Evolutionary conservation across 2,888 invertebrate species (phyloP).

Genomic region (Oligia strigilis): DNA sequence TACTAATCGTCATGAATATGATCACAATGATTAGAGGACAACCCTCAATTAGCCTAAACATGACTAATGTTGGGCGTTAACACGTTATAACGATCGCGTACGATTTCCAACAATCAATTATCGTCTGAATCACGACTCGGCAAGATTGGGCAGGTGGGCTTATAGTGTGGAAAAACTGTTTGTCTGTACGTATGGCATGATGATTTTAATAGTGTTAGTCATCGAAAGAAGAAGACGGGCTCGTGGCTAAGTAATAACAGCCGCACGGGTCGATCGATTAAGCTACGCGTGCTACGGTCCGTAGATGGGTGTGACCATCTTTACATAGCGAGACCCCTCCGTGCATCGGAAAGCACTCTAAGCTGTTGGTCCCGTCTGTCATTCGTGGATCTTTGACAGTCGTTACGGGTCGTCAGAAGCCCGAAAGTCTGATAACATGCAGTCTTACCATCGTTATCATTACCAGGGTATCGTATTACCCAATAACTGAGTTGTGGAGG

Average conservation of each 20-base stretch:
- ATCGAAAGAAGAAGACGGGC: not conserved
- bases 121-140: slow-evolving; percentile 39
- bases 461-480: no score
- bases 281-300: not conserved
- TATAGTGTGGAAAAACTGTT: slow-evolving; percentile 7
- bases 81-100: slow-evolving; percentile 33
- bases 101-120: slow-evolving; percentile 37
- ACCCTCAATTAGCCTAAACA: slow-evolving; percentile 40
- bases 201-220: not conserved
- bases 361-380: not conserved
- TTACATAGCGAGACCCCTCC: not conserved
- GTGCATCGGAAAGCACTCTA: not conserved
- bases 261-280: not conserved
- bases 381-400: not conserved
- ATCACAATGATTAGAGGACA: slow-evolving; percentile 40
- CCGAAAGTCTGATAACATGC: no score
- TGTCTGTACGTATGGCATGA: not conserved
- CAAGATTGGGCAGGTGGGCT: not conserved
- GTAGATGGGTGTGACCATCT: not conserved
- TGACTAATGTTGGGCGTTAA: slow-evolving; percentile 33
- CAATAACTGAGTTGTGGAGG: no score
- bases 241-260: not conserved
- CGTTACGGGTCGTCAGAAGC: no score
- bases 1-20: slow-evolving; percentile 33
- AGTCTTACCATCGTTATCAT: no score